Evolutionary conservation across 1,140 invertebrate species (phyloP).

Genomic region (Geopemphigus sp.): DNA sequence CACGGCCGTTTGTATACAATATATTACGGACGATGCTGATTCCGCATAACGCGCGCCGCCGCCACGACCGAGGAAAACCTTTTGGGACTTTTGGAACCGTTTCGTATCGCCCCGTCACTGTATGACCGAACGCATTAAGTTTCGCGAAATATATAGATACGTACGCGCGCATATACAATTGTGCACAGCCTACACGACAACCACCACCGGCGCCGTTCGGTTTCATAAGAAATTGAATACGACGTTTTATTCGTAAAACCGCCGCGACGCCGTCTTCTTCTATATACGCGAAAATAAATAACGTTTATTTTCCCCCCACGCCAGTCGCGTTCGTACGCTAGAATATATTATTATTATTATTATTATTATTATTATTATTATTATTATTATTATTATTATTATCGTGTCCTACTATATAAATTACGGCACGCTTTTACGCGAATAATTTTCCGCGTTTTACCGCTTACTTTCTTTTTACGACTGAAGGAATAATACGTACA

Average conservation of each 20-base stretch:
- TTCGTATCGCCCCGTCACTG: not conserved
- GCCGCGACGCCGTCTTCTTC: not conserved
- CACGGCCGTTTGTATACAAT: not conserved
- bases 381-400: not conserved
- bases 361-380: no score
- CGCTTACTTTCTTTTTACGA: not conserved
- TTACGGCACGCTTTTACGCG: not conserved
- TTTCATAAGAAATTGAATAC: not conserved
- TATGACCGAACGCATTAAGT: slow-evolving; percentile 15
- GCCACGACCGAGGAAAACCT: not conserved
- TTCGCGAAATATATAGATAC: not conserved
- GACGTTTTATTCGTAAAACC: slow-evolving; percentile 18
- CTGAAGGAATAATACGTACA: not conserved
- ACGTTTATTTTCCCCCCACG: not conserved
- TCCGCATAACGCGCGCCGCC: not conserved
- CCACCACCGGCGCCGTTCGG: not conserved
- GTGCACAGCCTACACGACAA: not conserved
- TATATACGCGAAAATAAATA: not conserved
- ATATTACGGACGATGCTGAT: not conserved
- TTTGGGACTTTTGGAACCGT: slow-evolving; percentile 9
- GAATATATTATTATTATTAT: no score
- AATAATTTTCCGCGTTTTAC: not conserved
- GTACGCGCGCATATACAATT: no score
- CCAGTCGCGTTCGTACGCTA: not conserved
- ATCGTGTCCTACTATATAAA: not conserved